Evolutionary conservation across 64 coral and sea anemone species (phyloP), one percentile per base, ranked within the genome.

Genomic region (Montipora cactus): DNA sequence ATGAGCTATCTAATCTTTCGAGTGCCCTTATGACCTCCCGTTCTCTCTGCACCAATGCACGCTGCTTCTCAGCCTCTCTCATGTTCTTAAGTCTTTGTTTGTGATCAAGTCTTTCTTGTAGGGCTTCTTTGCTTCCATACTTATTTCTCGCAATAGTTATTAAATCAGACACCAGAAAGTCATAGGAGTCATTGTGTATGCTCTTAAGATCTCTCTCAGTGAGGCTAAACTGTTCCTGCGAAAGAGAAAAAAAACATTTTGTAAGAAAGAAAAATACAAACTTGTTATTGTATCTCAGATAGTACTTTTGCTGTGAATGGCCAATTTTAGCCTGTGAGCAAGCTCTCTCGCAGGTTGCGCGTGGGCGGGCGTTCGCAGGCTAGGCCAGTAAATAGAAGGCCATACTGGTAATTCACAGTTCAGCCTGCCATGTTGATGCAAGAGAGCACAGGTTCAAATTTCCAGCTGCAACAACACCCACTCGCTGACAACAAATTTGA

Each of bases 141-240:
- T 99, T 99, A 22, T 47, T 67, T 57, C 98, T 77, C 79, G 98
- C 98, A 81, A 99, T 92, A 69, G 91, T 99, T 58, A 96, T 96
- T 44, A 99, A 93, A 81, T 99, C 92, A 44, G 98, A 96, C 16
- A 99, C 98, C 67, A 99, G 37, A 83, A 96, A 99, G 51, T 99
- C 95, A 62, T 99, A 99, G 8, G 95, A 96, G 87, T 99, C 95
- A 79, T 94, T 96, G 75, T 99, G 94, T 66, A 99, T 49, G 45
- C 90, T 79, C 53, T 90, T 89, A 15, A 99, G 85, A 67, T 99
- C 98, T 64, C 93, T 99, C 57, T 99, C 98, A 71, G 98, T 99
- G 59, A 99, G 83, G 58, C 98, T 99, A 64, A 99, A 99, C 96
- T 99, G 95, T 75, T 99, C 98, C 98, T 99, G 74, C 15, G 62